These are phyloP conservation scores for Chlamydotis undulata DNA, from an alignment of 2,113 vertebrate species.

Conservation along the genomic window DNA sequence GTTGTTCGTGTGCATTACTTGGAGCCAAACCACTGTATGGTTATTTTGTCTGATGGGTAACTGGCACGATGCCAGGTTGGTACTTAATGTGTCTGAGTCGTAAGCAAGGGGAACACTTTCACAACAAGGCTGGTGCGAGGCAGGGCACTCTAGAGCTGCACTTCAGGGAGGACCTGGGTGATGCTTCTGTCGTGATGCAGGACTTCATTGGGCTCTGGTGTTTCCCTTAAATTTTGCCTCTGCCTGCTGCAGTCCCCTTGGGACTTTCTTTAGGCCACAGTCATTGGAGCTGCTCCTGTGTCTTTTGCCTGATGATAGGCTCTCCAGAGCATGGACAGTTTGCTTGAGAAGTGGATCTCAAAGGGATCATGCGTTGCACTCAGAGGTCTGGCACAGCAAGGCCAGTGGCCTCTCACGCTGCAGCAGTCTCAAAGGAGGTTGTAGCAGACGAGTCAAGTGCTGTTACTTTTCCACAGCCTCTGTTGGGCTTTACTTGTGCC, in stretches of 20 bases:
- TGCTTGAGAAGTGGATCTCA: neutral
- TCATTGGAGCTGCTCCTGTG: neutral
- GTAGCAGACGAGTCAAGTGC: neutral
- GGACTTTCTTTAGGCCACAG: neutral
- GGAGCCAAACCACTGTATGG: neutral
- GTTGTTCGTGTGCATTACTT: neutral
- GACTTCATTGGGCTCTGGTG: neutral
- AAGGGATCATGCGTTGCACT: neutral
- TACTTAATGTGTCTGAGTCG: neutral
- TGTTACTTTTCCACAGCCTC: neutral
- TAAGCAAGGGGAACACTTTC: neutral
- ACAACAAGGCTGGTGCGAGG: fast-evolving
- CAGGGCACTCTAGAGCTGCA: neutral
- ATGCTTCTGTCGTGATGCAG: neutral
- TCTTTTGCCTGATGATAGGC: neutral
- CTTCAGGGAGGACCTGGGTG: fast-evolving
- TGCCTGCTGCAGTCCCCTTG: neutral
- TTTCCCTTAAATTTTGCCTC: neutral
- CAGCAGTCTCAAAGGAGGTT: neutral
- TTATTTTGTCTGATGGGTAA: neutral
- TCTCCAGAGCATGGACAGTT: neutral
- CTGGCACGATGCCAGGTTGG: fast-evolving
- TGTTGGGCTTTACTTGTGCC: neutral
- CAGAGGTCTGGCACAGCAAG: fast-evolving
- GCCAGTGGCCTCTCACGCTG: neutral